A percentile compares a stretch with the other conserved stretches of the same genome.
These are phyloP conservation scores for Ranitomeya imitator DNA, from an alignment of 2,113 vertebrate species.

Conservation along the genomic window DNA sequence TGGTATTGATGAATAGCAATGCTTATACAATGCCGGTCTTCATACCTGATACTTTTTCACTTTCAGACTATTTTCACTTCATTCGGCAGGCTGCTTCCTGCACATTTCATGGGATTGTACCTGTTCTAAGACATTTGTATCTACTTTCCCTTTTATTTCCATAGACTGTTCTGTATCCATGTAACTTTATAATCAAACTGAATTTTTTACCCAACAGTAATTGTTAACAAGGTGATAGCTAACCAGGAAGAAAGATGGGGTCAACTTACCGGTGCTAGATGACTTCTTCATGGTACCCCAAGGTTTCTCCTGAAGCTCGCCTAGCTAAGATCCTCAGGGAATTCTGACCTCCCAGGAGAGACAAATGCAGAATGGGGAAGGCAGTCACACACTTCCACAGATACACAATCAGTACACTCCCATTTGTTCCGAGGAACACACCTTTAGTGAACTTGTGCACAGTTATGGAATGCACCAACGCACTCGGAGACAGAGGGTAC, in stretches of 20 bases:
- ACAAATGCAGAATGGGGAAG: slow-evolving; percentile 46
- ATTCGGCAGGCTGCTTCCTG: not conserved
- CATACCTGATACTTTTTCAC: not conserved
- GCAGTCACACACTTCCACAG: slow-evolving; percentile 1
- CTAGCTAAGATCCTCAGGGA: slow-evolving; percentile 28
- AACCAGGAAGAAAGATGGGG: not conserved
- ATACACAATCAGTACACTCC: slow-evolving; percentile 53
- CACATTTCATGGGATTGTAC: not conserved
- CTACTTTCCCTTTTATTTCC: not conserved
- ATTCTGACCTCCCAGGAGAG: slow-evolving; percentile 46
- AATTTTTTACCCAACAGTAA: not conserved
- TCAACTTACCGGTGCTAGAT: slow-evolving; percentile 38
- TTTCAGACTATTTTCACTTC: not conserved
- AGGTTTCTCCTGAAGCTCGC: not conserved
- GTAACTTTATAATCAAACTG: not conserved
- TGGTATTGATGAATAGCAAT: not conserved
- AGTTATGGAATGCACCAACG: slow-evolving; percentile 54
- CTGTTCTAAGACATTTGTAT: not conserved
- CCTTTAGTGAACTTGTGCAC: slow-evolving; percentile 58
- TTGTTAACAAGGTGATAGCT: not conserved
- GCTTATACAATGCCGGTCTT: not conserved
- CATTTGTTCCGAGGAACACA: slow-evolving; percentile 53
- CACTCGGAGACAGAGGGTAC: not conserved
- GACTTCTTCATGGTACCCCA: slow-evolving; percentile 43
- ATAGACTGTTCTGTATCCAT: not conserved